phyloP scores from a whole-genome alignment of 2,113 vertebrate species.

The Phylloscopus whistleri region DNA sequence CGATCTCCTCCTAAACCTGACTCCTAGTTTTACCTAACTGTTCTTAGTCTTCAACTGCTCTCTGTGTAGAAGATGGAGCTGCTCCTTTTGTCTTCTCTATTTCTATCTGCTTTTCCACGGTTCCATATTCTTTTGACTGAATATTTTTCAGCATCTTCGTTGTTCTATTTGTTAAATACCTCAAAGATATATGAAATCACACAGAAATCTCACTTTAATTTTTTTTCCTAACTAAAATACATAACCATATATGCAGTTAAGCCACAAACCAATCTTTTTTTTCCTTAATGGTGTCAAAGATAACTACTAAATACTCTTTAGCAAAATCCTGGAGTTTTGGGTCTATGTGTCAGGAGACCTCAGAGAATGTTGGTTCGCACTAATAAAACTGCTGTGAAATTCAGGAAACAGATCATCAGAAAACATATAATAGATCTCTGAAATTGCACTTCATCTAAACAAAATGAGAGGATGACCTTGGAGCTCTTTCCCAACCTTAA shows the following conservation, averaged over 20 bases:
- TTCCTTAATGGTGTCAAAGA: neutral
- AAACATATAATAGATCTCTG: neutral
- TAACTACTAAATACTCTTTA: neutral
- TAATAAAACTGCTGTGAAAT: neutral
- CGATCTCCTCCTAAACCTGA: neutral
- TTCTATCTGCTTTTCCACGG: neutral
- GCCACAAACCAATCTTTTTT: neutral
- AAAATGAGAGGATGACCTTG: neutral
- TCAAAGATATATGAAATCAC: neutral
- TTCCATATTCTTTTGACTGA: neutral
- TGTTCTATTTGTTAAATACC: neutral
- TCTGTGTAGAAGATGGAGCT: neutral
- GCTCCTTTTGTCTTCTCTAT: neutral
- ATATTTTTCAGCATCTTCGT: neutral
- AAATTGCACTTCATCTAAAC: neutral
- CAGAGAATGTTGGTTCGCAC: neutral
- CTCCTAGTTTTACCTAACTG: neutral
- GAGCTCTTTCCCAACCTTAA: neutral
- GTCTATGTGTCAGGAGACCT: neutral
- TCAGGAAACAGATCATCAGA: neutral
- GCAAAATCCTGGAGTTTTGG: neutral
- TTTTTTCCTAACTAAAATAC: neutral
- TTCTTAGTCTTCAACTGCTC: neutral
- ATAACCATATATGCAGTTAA: neutral
- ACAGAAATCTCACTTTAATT: neutral